These are phyloP conservation scores for Balanococcus diminutus DNA, from an alignment of 2,888 invertebrate species.

Conservation along the genomic window DNA sequence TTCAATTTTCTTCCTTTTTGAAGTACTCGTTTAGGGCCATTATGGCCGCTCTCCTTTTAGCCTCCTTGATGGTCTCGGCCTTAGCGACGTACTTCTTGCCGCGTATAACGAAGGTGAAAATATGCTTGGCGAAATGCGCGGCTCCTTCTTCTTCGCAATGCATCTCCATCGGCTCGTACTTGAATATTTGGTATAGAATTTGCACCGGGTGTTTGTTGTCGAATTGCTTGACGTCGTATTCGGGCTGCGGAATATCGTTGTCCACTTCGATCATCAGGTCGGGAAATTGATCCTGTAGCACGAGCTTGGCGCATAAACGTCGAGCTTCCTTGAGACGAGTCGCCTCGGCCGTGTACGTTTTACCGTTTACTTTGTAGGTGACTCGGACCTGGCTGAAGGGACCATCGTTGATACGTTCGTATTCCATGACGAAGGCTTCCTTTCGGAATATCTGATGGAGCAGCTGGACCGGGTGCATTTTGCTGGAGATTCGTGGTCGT, in stretches of 20 bases:
- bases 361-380: slow-evolving; percentile 47
- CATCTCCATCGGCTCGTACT: slow-evolving; percentile 50
- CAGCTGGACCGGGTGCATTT: slow-evolving; percentile 50
- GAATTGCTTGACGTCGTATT: slow-evolving; percentile 46
- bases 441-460: slow-evolving; percentile 51
- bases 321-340: slow-evolving; percentile 45
- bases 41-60: slow-evolving; percentile 49
- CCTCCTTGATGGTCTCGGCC: slow-evolving; percentile 49
- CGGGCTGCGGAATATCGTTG: slow-evolving; percentile 45
- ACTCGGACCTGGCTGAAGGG: slow-evolving; percentile 45
- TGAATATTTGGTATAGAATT: slow-evolving; percentile 49
- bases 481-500: background rate
- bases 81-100: slow-evolving; percentile 37
- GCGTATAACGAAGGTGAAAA: slow-evolving; percentile 48
- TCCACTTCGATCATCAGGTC: slow-evolving; percentile 38
- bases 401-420: slow-evolving; percentile 49
- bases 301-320: slow-evolving; percentile 46
- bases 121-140: slow-evolving; percentile 49
- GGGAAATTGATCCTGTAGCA: slow-evolving; percentile 46
- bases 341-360: slow-evolving; percentile 41
- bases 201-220: slow-evolving; percentile 50
- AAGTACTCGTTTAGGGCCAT: slow-evolving; percentile 43
- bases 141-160: slow-evolving; percentile 51
- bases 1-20: slow-evolving; percentile 27
- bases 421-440: slow-evolving; percentile 51